Conservation (phyloP, 2,113 vertebrate species). For the Camelus dromedarius region DNA sequence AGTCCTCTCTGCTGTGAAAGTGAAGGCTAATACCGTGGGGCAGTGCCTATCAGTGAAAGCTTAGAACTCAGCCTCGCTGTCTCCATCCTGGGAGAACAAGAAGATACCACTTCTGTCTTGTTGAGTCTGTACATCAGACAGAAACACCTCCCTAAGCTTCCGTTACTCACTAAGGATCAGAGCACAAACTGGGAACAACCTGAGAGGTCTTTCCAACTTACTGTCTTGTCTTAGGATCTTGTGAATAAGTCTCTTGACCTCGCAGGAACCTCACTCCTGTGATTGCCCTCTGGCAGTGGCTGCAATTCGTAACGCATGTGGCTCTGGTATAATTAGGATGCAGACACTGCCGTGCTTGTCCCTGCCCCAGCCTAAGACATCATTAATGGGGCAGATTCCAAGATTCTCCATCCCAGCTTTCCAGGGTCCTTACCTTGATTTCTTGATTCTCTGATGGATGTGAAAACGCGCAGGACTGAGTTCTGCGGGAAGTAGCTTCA, state of each 20-base stretch:
- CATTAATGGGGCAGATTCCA: background rate
- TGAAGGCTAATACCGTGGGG: background rate
- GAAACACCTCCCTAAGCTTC: background rate
- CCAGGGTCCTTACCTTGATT: background rate
- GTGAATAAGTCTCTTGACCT: background rate
- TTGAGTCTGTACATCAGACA: background rate
- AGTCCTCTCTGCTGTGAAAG: background rate
- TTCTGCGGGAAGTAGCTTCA: background rate
- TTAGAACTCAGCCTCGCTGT: background rate
- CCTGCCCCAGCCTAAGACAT: background rate
- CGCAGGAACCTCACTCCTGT: background rate
- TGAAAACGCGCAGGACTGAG: background rate
- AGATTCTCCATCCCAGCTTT: background rate
- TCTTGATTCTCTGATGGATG: background rate
- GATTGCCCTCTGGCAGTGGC: background rate
- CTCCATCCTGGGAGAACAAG: background rate
- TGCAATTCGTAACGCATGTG: background rate
- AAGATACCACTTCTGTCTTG: background rate
- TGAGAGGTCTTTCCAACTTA: background rate
- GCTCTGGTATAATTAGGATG: too few species aligned
- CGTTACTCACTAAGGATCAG: background rate
- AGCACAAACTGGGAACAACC: background rate
- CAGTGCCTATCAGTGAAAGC: background rate
- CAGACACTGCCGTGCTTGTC: background rate
- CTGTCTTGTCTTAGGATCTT: background rate